These are phyloP conservation scores for Euglossa dilemma DNA, from an alignment of 1,140 invertebrate species.

Conservation along the genomic window DNA sequence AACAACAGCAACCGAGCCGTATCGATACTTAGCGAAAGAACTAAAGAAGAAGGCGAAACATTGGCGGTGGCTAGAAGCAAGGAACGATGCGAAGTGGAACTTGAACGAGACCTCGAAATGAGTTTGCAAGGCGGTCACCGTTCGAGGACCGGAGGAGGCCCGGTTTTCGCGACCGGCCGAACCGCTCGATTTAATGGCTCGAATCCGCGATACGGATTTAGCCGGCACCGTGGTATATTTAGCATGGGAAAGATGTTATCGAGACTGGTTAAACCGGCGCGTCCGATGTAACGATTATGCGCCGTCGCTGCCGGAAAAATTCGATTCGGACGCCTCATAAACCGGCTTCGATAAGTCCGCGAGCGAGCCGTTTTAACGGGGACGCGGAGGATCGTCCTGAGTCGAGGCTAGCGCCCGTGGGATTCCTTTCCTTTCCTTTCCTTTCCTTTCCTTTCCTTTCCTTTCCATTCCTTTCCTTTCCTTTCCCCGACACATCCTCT, in stretches of 20 bases:
- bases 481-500: not conserved
- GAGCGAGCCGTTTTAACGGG: slow-evolving; percentile 69
- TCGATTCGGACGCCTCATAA: slow-evolving; percentile 72
- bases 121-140: slow-evolving; percentile 4
- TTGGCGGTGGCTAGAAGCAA: not conserved
- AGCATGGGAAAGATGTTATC: slow-evolving; percentile 77
- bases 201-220: slow-evolving; percentile 74
- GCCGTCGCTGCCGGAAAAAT: slow-evolving; percentile 63
- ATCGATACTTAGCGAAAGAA: not conserved
- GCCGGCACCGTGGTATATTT: slow-evolving; percentile 71
- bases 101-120: slow-evolving; percentile 18
- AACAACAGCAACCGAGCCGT: too few species aligned
- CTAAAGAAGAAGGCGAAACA: not conserved
- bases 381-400: slow-evolving; percentile 56
- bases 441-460: not conserved
- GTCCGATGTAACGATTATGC: slow-evolving; percentile 76
- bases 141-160: not conserved
- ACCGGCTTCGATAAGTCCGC: slow-evolving; percentile 73
- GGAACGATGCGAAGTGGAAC: not conserved
- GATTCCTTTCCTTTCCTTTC: slow-evolving; percentile 42
- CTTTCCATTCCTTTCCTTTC: not conserved
- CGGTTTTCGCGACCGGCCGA: slow-evolving; percentile 27
- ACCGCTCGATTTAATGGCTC: slow-evolving; percentile 56
- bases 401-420: slow-evolving; percentile 46
- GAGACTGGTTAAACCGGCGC: slow-evolving; percentile 74